Percentiles rank a stretch among this genome's conserved stretches.
These are phyloP conservation scores for Podarcis siculus DNA, from an alignment of 2,797 vertebrate genomes.

Conservation along the genomic window DNA sequence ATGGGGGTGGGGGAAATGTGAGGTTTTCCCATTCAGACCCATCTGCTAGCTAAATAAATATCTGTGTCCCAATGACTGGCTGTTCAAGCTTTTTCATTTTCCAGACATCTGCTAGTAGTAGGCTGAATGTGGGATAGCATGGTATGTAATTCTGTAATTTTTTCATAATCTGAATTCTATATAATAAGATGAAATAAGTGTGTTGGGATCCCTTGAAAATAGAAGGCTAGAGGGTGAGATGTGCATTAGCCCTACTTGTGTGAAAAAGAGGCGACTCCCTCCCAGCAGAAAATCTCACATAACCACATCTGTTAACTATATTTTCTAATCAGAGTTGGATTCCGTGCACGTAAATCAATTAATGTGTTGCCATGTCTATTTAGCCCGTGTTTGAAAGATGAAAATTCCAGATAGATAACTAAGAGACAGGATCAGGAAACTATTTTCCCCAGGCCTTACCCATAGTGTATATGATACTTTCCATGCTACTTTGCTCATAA, in stretches of 20 bases:
- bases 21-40: neutral
- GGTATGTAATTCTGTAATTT: neutral
- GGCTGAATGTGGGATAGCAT: neutral
- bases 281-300: neutral
- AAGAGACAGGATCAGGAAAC: neutral
- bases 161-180: neutral
- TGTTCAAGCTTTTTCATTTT: neutral
- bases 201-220: neutral
- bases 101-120: neutral
- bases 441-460: too few species aligned
- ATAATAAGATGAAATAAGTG: neutral
- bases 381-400: neutral
- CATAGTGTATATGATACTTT: too few species aligned
- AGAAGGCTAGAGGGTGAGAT: neutral
- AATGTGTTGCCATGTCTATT: neutral
- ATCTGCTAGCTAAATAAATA: slow-evolving; percentile 19
- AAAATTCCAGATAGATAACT: neutral
- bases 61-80: slow-evolving; percentile 2
- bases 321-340: neutral
- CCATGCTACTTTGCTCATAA: too few species aligned
- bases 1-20: neutral
- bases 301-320: neutral
- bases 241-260: neutral
- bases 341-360: neutral
- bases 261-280: neutral